These are phyloP conservation scores for Greenwoodochromis staneri DNA, from an alignment of 2,113 vertebrate species.

Conservation along the genomic window DNA sequence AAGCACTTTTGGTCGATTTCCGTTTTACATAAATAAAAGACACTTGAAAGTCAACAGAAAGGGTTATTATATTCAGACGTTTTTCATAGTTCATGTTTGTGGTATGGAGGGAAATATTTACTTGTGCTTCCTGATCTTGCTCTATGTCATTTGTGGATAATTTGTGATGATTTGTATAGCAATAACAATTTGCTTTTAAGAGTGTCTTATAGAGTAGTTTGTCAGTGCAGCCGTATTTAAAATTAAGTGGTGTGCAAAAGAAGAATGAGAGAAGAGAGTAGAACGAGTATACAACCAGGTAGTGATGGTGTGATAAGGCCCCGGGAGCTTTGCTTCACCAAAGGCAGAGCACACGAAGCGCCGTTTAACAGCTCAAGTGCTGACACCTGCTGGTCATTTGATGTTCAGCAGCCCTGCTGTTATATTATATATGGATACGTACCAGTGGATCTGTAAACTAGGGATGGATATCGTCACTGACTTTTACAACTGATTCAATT, in stretches of 20 bases:
- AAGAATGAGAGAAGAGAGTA: background rate
- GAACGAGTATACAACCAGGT: background rate
- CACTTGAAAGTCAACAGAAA: background rate
- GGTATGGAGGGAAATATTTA: background rate
- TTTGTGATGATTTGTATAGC: background rate
- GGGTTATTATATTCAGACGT: background rate
- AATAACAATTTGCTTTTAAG: background rate
- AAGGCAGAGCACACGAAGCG: background rate
- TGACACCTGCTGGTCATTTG: background rate
- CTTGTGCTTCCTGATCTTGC: background rate
- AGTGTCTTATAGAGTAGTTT: background rate
- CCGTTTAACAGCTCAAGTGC: background rate
- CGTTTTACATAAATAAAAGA: background rate
- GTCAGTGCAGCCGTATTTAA: background rate
- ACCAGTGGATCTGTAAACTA: background rate
- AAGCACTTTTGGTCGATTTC: background rate
- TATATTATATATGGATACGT: background rate
- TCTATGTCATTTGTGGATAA: background rate
- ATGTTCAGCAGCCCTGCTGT: background rate
- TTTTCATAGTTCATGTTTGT: background rate
- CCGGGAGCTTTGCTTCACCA: background rate
- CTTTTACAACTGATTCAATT: background rate
- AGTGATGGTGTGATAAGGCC: background rate
- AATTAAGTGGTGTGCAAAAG: background rate
- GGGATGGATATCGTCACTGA: background rate